These are phyloP conservation scores for Epinotia bilunana DNA, from an alignment of 2,888 invertebrate species.

Conservation along the genomic window DNA sequence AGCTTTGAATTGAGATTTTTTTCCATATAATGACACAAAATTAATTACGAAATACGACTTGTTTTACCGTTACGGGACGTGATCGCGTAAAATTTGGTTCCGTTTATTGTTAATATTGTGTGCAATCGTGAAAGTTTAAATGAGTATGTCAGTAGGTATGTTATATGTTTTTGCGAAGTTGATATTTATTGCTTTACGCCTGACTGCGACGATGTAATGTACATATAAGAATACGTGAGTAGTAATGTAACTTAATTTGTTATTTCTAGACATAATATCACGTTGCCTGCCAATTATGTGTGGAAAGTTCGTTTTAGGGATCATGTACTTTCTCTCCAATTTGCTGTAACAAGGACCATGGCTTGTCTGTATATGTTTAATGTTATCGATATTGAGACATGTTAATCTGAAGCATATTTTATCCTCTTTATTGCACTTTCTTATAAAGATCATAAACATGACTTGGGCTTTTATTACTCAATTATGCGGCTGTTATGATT, in stretches of 20 bases:
- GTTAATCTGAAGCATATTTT: constrained; percentile 15
- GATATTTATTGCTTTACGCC: not conserved
- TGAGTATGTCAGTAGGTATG: too few relatives aligned
- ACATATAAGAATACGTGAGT: not conserved
- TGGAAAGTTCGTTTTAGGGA: constrained; percentile 28
- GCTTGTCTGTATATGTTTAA: constrained; percentile 14
- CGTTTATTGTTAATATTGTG: too few relatives aligned
- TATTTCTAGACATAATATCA: constrained; percentile 7
- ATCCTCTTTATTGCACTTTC: constrained; percentile 21
- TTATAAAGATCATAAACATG: constrained; percentile 14
- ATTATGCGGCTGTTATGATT: constrained; percentile 2
- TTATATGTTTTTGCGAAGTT: too few relatives aligned
- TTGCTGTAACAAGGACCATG: constrained; percentile 28
- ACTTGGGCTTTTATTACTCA: constrained; percentile 2
- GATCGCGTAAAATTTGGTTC: too few relatives aligned
- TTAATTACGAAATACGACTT: too few relatives aligned
- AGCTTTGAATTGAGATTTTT: too few relatives aligned
- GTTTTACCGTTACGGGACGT: too few relatives aligned
- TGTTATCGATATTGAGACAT: constrained; percentile 25
- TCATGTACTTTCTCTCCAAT: constrained; percentile 32
- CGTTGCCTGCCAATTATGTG: constrained; percentile 6
- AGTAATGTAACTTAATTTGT: not conserved
- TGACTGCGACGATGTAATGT: not conserved
- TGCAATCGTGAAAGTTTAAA: too few relatives aligned
- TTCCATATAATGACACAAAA: too few relatives aligned